Conservation (phyloP, 2,888 invertebrate species). For the Opisthograptis luteolata region DNA sequence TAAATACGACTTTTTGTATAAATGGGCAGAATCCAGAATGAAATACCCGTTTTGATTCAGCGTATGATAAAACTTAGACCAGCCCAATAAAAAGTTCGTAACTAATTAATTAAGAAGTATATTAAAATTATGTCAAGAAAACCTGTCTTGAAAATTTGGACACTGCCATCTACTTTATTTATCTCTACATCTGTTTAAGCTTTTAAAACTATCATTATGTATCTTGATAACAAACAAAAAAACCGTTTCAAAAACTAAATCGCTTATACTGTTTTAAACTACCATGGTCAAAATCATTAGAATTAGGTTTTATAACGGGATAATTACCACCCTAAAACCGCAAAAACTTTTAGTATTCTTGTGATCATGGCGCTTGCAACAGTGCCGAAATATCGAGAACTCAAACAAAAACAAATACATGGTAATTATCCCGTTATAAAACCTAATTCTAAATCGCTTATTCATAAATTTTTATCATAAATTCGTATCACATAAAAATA, state of each 20-base stretch:
- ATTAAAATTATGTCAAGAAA: constrained; percentile 18
- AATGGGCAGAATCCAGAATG: not conserved
- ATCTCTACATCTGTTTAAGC: constrained; percentile 2
- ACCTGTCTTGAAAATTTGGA: constrained; percentile 7
- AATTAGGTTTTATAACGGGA: too few species aligned
- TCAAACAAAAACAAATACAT: too few species aligned
- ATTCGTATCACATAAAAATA: constrained; percentile 23
- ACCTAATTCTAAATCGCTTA: constrained; percentile 7
- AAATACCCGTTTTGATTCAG: constrained; percentile 7
- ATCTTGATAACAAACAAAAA: not conserved
- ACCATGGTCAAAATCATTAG: too few species aligned
- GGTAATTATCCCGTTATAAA: too few species aligned
- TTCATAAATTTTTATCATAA: constrained; percentile 13
- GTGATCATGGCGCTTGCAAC: too few species aligned
- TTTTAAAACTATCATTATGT: constrained; percentile 7
- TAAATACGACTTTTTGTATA: too few species aligned
- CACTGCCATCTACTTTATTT: not conserved
- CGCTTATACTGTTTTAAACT: too few species aligned
- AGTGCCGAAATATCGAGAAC: too few species aligned
- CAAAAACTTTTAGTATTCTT: too few species aligned
- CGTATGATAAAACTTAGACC: constrained; percentile 9
- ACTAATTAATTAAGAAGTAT: constrained; percentile 27
- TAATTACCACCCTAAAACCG: too few species aligned
- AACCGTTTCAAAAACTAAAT: constrained; percentile 14
- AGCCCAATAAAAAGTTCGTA: constrained; percentile 2